Evolutionary conservation across 30 jellyfish, hydroid and myxozoan genomes (phyloP), one percentile per base, ranked within the genome.

Genomic region (Aurelia sp.): DNA sequence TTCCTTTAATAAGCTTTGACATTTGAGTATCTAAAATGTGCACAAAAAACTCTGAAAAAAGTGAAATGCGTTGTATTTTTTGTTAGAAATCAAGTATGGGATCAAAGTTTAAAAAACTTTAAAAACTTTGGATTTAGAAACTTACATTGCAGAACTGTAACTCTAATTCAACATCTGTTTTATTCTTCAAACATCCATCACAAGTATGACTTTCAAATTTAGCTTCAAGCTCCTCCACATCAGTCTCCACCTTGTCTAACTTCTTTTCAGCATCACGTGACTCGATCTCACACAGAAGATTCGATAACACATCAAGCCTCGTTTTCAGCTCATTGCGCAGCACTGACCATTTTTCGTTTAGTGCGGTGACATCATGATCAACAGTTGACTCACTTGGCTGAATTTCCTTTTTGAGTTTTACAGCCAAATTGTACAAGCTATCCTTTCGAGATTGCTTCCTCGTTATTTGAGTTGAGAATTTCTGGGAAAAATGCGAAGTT

Each of bases 241-340:
- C 79, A n/a, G 8, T 76, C 35, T 90, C 97, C 51, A 82, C 67
- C 18, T 75, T 84, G 17, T 40, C 52, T 13, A 77, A 4, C 48
- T 57, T 64, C 71, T 30, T 53, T 20, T 81, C 89, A 41, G 76
- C 22, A n/a, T 50, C 91, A 12, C 64, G 79, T 16, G 83, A 60
- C 52, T 74, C 84, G 31, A 84, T 41, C 11, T 84, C 78, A 3
- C 35, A 27, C 74, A 44, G 13, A 20, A 84, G 68, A 20, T 15
- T 16, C 27, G 64, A 44, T 86, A 84, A 66, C 63, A 71, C 52
- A 6, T 84, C 93, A 35, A 73, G 33, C 53, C 81, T 72, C 31
- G 82, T 30, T 61, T 72, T 72, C 82, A 84, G 7, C 73, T 84
- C 84, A 71, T n/a, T 78, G 53, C 65, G 65, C 21, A 76, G 75